phyloP scores from a whole-genome alignment of 2,113 vertebrate species.

The Micronisus gabar region DNA sequence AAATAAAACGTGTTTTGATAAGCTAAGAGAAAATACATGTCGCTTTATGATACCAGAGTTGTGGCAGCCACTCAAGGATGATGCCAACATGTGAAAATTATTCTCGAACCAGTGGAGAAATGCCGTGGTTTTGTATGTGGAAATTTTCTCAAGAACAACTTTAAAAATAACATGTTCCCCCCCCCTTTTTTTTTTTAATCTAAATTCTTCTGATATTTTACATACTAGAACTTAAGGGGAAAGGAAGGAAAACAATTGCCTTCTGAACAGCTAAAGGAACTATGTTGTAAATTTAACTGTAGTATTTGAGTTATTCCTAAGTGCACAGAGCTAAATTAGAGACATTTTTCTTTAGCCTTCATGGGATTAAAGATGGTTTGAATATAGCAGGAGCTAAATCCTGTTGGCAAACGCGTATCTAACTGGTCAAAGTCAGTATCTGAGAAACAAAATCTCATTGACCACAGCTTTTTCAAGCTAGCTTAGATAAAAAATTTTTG shows the following conservation, averaged over 20 bases:
- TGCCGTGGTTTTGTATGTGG: conserved; percentile 31
- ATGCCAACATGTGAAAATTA: conserved; percentile 38
- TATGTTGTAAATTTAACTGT: conserved; percentile 54
- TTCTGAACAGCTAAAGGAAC: conserved; percentile 45
- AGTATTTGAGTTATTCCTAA: conserved; percentile 64
- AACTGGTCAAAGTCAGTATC: neutral
- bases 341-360: conserved; percentile 55
- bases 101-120: conserved; percentile 43
- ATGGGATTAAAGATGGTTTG: conserved; percentile 41
- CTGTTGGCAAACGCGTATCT: neutral
- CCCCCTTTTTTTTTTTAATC: conserved; percentile 19
- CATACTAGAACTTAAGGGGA: conserved; percentile 49
- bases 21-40: conserved; percentile 48
- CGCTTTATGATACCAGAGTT: conserved; percentile 21
- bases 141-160: conserved; percentile 53
- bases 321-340: conserved; percentile 27
- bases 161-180: conserved; percentile 12
- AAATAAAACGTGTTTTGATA: conserved; percentile 68
- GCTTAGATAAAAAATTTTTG: neutral
- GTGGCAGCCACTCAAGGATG: conserved; percentile 12
- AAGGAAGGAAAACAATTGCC: conserved; percentile 52
- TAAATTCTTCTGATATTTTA: conserved; percentile 60
- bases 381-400: conserved; percentile 54
- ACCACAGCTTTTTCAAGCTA: neutral
- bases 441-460: neutral